Percentiles rank a stretch among this genome's conserved stretches.
Conservation (phyloP, 2,113 vertebrate genomes). For the Odontesthes bonariensis region DNA sequence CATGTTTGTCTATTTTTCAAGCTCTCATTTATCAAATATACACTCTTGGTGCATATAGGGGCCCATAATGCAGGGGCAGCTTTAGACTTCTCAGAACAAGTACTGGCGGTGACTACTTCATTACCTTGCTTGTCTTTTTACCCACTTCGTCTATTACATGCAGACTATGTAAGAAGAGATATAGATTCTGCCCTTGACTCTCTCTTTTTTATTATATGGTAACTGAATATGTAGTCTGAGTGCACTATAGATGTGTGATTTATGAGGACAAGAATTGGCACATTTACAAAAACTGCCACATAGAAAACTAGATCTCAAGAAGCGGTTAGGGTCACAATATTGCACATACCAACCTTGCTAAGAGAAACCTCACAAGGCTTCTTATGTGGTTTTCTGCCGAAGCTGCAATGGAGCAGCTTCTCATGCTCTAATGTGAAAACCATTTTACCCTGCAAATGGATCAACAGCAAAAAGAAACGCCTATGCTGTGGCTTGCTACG, state of each 20-base stretch:
- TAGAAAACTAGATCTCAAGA: slow-evolving; percentile 5
- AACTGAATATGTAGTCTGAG: neutral
- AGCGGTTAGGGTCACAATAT: neutral
- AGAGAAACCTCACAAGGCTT: slow-evolving; percentile 8
- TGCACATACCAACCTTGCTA: neutral
- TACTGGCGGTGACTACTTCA: neutral
- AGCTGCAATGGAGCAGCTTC: slow-evolving; percentile 16
- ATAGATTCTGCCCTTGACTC: neutral
- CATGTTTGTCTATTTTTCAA: no score
- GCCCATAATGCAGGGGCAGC: no score
- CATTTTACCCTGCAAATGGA: slow-evolving; percentile 21
- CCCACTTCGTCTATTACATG: neutral
- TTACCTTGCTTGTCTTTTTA: neutral
- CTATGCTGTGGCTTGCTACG: slow-evolving; percentile 20
- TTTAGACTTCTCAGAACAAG: neutral
- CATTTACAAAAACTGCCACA: neutral
- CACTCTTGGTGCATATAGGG: no score
- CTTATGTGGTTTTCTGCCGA: slow-evolving; percentile 32
- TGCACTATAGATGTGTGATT: neutral
- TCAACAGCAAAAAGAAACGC: slow-evolving; percentile 12
- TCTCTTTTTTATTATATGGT: neutral
- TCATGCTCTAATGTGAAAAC: slow-evolving; percentile 57
- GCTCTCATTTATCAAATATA: no score
- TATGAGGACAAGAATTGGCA: neutral
- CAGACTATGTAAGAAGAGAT: neutral